Evolutionary conservation across 2,113 vertebrate genomes (phyloP).

Genomic region (Anhinga rufa): DNA sequence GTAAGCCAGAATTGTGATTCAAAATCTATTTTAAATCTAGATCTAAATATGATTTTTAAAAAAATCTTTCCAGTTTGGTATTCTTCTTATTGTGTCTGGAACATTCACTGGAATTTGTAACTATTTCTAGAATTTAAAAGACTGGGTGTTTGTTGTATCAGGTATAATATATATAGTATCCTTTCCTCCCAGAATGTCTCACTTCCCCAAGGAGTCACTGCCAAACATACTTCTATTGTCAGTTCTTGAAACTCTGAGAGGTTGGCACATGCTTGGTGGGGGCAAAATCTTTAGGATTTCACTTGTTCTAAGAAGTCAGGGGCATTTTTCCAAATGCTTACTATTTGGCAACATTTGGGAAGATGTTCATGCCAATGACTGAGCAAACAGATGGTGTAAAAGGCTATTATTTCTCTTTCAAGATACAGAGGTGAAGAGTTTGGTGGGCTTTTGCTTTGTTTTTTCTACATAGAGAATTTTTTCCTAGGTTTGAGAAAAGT

Average conservation of each 20-base stretch:
- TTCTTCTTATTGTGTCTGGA: background rate
- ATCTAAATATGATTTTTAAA: background rate
- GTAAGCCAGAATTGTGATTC: background rate
- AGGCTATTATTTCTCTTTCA: background rate
- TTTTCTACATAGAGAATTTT: background rate
- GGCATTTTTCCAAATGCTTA: background rate
- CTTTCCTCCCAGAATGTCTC: background rate
- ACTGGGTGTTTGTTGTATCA: background rate
- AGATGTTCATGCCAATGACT: background rate
- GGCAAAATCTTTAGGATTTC: background rate
- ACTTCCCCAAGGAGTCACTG: background rate
- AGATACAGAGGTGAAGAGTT: background rate
- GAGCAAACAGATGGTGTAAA: background rate
- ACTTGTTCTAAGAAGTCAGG: background rate
- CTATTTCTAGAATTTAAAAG: background rate
- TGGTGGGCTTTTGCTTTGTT: background rate
- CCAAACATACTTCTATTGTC: background rate
- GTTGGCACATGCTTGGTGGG: accelerated
- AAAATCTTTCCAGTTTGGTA: background rate
- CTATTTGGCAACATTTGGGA: background rate
- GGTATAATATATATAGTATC: background rate
- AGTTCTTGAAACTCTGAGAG: background rate
- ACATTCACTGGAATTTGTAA: background rate
- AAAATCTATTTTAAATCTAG: background rate
- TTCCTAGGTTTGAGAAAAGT: background rate